These are phyloP conservation scores for Hypomecis atomaria DNA, from an alignment of 2,888 invertebrate genomes.

Conservation along the genomic window DNA sequence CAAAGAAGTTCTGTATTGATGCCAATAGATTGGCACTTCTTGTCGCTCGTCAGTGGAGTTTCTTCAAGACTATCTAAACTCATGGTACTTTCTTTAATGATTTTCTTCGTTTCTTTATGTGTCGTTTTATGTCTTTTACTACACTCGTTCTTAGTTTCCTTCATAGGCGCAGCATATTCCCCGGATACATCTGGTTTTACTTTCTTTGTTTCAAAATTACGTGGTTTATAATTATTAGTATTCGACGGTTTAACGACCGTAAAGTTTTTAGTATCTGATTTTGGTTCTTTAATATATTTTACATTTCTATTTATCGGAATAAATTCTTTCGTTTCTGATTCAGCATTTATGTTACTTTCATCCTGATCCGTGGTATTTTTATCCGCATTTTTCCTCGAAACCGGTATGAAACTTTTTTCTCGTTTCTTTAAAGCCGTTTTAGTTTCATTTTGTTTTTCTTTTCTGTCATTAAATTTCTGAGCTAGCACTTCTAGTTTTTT, in stretches of 20 bases:
- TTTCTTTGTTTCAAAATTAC: constrained; percentile 37
- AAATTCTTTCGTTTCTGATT: constrained; percentile 15
- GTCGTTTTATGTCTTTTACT: constrained; percentile 39
- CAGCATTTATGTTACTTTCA: constrained; percentile 12
- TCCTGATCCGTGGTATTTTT: constrained; percentile 41
- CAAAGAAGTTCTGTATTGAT: constrained; percentile 74
- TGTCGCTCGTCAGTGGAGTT: constrained; percentile 44
- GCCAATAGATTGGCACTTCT: constrained; percentile 65
- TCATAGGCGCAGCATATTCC: constrained; percentile 21
- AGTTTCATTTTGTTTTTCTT: constrained; percentile 48
- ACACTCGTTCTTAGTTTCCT: constrained; percentile 35
- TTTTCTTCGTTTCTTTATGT: constrained; percentile 42
- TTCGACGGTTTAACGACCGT: constrained; percentile 31
- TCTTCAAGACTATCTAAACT: constrained; percentile 77
- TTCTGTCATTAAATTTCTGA: constrained; percentile 66
- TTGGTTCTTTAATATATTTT: constrained; percentile 9
- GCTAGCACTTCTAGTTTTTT: constrained; percentile 75
- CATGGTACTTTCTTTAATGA: constrained; percentile 67
- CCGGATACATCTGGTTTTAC: constrained; percentile 38
- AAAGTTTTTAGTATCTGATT: constrained; percentile 10
- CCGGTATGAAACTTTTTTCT: constrained; percentile 68
- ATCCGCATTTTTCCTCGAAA: constrained; percentile 51
- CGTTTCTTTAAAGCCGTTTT: constrained; percentile 41
- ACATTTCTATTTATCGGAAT: constrained; percentile 10
- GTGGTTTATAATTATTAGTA: constrained; percentile 28